Percentiles rank a stretch among this genome's conserved stretches.
These are phyloP conservation scores for Thecophora atra DNA, from an alignment of 2,888 invertebrate species.

Conservation along the genomic window DNA sequence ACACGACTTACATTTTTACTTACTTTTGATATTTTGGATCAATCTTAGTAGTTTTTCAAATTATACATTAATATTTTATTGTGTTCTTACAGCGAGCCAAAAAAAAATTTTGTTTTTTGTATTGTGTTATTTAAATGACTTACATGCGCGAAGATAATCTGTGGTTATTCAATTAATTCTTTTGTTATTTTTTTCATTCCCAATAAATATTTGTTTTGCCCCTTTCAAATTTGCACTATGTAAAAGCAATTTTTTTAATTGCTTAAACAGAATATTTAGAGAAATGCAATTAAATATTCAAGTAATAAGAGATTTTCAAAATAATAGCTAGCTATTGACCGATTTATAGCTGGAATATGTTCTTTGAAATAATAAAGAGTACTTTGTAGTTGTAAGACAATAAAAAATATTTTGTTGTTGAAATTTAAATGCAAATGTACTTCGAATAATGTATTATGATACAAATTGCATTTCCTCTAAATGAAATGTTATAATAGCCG, in stretches of 20 bases:
- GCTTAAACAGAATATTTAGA: conserved; percentile 2
- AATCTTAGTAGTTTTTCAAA: conserved; percentile 38
- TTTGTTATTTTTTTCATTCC: not conserved
- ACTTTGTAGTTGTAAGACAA: not conserved
- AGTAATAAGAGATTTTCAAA: not conserved
- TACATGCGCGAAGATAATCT: not conserved
- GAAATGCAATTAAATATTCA: conserved; percentile 2
- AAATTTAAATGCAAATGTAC: not conserved
- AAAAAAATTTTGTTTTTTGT: conserved; percentile 35
- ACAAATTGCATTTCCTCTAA: conserved; percentile 23
- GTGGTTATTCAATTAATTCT: not conserved
- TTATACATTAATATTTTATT: conserved; percentile 39
- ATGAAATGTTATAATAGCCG: not conserved
- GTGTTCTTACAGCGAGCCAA: conserved; percentile 36
- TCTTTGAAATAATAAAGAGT: not conserved
- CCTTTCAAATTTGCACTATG: conserved; percentile 1
- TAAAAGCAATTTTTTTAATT: not conserved
- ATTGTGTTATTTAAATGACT: not conserved
- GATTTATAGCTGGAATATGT: not conserved
- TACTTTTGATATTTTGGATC: conserved; percentile 44
- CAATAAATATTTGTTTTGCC: conserved; percentile 34
- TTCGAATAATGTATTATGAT: not conserved
- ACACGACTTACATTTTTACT: conserved; percentile 54
- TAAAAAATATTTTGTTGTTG: conserved; percentile 48
- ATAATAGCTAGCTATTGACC: too few relatives aligned